Base-by-base conservation (phyloP, 2,888 invertebrate species). In the Cephus nigrinus region DNA sequence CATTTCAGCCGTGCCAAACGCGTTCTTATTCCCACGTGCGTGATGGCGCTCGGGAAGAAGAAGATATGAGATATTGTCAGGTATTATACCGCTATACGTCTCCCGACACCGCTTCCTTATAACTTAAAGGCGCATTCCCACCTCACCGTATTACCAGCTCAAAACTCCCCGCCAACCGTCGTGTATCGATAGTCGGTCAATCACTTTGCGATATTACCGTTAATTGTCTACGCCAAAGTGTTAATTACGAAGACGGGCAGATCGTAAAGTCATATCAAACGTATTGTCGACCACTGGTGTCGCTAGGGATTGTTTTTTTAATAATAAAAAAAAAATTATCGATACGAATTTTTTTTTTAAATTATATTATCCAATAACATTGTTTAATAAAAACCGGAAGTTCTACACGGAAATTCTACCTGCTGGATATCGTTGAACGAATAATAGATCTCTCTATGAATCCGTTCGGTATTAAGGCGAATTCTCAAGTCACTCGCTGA, bases 211-310 rank as follows among this genome's bases (percentile, higher is more conserved):
- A 12, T 12, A 71, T 12, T 71, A 71, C 71, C 71, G 71, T 71
- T 71, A 71, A 71, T 71, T 71, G 32, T 71, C 71, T 71, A 33
- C 33, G 32, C 9, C 71, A 71, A 33, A 71, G 71, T 71, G 71
- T 71, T 71, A 71, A 71, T 71, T 71, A 71, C 71, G 12, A 31
- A 71, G 31, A 31, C 31, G 5, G 31, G 9, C 12, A 33, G 71
- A 12, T 71, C 32, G 1, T 2, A 12, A 71, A 31, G 31, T 71
- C 3, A 33, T 9, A 12, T 33, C 12, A 5, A 55, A 5, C 0
- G 23, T 55, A 55, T 9, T 3, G 55, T 23, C 23, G 55, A 23
- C 23, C 55, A 23, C 2, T 55, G 5, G 0, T 4, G 15, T 40
- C 9, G 23, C 23, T 23, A 23, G 1, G 9, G 23, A 55, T 55